Evolutionary conservation across 2,888 invertebrate genomes (phyloP), one percentile per base, ranked within the genome.

Genomic region (Vesta saturnalis): DNA sequence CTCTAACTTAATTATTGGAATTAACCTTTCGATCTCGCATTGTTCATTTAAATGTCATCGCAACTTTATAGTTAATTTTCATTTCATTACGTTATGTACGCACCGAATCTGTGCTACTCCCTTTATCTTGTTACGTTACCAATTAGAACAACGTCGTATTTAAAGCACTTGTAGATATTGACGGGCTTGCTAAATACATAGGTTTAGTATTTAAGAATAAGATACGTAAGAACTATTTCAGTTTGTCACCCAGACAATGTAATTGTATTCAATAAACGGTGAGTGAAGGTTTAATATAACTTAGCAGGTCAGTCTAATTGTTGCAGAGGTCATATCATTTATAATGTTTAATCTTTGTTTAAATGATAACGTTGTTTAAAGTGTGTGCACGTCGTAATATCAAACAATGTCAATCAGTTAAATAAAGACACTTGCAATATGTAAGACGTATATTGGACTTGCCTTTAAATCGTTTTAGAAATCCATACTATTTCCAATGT

Each of bases 271-370:
- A 83, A 82, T 83, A 80, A 79, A 81, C 79, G 79, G 78, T 79
- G 79, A 79, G 79, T 77, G 78, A 79, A 78, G 79, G 77, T 79
- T 79, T 79, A 79, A 79, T 79, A 75, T 77, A 77, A 77, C 80
- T 81, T 81, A 81, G 79, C 83, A 77, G 83, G 83, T 83, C 83
- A 84, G 81, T 80, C 81, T 83, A 84, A 84, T 84, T 83, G 82
- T 78, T 81, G 78, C 82, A 83, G 82, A 84, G 84, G 84, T 84
- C 84, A 83, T 83, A 84, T 84, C 84, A 82, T 82, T 84, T 84
- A 82, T 81, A 80, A 81, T 82, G 80, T 80, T 83, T 83, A 82
- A 83, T 83, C 83, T 82, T 82, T 83, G 82, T 82, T 82, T 82
- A 81, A 81, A 79, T 77, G 80, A 81, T 80, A 80, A 78, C 79